Evolutionary conservation across 30 jellyfish, hydroid and myxozoan genomes (phyloP).

Genomic region (Pseudorhiza aurosa): DNA sequence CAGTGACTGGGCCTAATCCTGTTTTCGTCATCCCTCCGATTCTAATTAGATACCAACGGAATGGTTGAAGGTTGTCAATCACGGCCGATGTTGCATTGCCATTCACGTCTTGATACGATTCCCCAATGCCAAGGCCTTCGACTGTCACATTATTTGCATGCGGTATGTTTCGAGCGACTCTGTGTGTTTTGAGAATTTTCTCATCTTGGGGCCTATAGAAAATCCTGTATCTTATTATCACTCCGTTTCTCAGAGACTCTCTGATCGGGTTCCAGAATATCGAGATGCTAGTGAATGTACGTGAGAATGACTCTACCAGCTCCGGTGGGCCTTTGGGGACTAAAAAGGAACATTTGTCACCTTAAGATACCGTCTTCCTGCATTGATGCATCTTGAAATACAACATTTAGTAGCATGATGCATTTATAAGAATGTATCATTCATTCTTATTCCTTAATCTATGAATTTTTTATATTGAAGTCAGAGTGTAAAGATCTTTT

Average conservation of each 20-base stretch:
- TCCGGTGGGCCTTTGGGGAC: slow-evolving; percentile 25
- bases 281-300: slow-evolving; percentile 9
- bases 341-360: background rate
- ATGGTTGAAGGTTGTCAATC: slow-evolving; percentile 27
- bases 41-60: slow-evolving; percentile 57
- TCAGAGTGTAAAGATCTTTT: no score
- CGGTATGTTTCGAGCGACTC: slow-evolving; percentile 14
- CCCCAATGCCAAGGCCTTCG: slow-evolving; percentile 37
- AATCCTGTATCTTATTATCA: slow-evolving; percentile 3
- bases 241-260: slow-evolving; percentile 24
- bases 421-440: no score
- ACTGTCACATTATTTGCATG: background rate
- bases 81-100: slow-evolving; percentile 8
- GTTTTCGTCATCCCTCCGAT: slow-evolving; percentile 34
- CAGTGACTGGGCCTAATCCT: slow-evolving; percentile 56
- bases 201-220: slow-evolving; percentile 34
- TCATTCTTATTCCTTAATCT: no score
- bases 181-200: slow-evolving; percentile 18
- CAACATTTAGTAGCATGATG: no score
- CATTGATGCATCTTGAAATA: no score
- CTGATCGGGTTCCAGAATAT: slow-evolving; percentile 33
- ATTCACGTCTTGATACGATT: slow-evolving; percentile 20
- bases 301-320: slow-evolving; percentile 40
- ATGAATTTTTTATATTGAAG: no score
- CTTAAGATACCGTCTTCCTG: no score